Evolutionary conservation across 2,888 invertebrate species (phyloP).

Genomic region (Mechanitis messenoides): DNA sequence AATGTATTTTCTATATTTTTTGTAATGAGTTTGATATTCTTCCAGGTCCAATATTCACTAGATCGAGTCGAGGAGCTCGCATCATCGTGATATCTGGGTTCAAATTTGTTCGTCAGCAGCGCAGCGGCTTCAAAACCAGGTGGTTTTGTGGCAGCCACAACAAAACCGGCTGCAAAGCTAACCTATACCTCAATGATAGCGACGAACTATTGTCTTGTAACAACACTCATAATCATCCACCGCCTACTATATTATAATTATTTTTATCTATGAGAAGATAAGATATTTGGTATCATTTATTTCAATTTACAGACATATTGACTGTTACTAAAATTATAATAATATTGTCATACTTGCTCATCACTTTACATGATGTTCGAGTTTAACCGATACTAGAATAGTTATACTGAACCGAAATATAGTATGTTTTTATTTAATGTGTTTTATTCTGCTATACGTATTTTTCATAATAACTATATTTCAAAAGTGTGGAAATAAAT

Average conservation of each 20-base stretch:
- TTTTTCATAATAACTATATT: too few species aligned
- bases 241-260: slow-evolving; percentile 17
- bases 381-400: too few species aligned
- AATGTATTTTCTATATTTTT: too few species aligned
- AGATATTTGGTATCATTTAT: not conserved
- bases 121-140: slow-evolving; percentile 26
- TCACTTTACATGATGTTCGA: too few species aligned
- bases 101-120: slow-evolving; percentile 30
- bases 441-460: too few species aligned
- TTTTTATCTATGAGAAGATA: not conserved
- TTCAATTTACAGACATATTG: too few species aligned
- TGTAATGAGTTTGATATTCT: slow-evolving; percentile 8
- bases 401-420: too few species aligned
- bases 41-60: slow-evolving; percentile 31
- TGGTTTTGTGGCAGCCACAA: slow-evolving; percentile 34
- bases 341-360: too few species aligned
- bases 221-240: slow-evolving; percentile 22
- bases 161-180: slow-evolving; percentile 29
- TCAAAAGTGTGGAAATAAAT: too few species aligned
- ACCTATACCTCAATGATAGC: slow-evolving; percentile 24
- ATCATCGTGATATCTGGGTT: slow-evolving; percentile 29
- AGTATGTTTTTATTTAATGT: too few species aligned
- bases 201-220: slow-evolving; percentile 16
- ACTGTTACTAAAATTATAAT: too few species aligned
- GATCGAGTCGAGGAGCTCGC: slow-evolving; percentile 29